Evolutionary conservation across 2,888 invertebrate species (phyloP), one percentile per base, ranked within the genome.

Genomic region (Polydrusus cervinus): DNA sequence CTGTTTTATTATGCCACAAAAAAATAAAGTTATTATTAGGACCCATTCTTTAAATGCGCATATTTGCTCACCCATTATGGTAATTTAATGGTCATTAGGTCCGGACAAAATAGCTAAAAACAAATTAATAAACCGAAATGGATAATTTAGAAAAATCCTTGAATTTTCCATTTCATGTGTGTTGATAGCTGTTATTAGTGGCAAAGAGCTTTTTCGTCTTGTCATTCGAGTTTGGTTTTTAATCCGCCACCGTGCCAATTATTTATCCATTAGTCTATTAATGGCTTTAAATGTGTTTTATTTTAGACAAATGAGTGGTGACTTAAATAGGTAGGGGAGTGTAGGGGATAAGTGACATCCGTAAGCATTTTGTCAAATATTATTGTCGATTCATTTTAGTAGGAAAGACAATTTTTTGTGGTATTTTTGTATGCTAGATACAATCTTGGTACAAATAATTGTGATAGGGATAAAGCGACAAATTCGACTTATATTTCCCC

Each of bases 201-300:
- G 43, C 75, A 65, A 76, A 72, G 68, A 65, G 73, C 70, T 66
- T 74, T 76, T 68, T 70, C 70, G 73, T 70, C 76, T 76, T 76
- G 76, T 76, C 76, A 76, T 76, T 76, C 76, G 76, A 74, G 61
- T 70, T 76, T 34, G 70, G 74, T 71, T 74, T 70, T 74, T 76
- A 76, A 76, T 74, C 69, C 53, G 73, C 70, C 74, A 74, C 53
- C 70, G 74, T 76, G 57, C 69, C 76, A 76, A 76, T 76, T 76
- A 76, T 76, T 76, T 76, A 45, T 20, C 73, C 76, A 73, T 76
- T 76, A 76, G 76, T 57, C 30, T 74, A 70, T 76, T 76, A 76
- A 76, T 76, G 76, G 70, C 40, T 45, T 69, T 62, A 69, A 74
- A 69, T 68, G 62, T 40, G 43, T 64, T 74, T 74, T 57, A 69